Evolutionary conservation across 2,797 vertebrate genomes (phyloP), one percentile per base, ranked within the genome.

Genomic region (Arnoldichthys spilopterus): DNA sequence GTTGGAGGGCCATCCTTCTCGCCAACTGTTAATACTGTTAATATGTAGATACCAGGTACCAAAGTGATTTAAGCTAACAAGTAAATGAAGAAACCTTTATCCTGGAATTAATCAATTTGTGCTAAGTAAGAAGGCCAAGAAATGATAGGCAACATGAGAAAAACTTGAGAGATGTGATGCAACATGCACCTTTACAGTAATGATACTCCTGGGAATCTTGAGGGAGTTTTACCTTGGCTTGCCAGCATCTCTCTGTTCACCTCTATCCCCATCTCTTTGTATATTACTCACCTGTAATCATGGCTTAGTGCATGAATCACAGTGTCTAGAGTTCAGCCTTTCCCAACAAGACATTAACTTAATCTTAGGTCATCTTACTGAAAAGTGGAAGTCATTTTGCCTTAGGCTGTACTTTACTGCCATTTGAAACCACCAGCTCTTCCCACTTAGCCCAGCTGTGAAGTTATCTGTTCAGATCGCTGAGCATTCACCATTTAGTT

Each of bases 151-250:
- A 45, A 0, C 12, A 47, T 12, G 40, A 26, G 24, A 13, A 43
- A 6, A 66, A 24, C 63, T 30, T 11, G 3, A 51, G 24, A 47
- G 24, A 68, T 28, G 45, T 51, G 47, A 51, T 51, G 45, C 16
- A 26, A 69, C 45, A 3, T 45, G 67, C 47, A 24, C 16, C 26
- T 69, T 51, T 7, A 30, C 26, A 51, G 67, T 13, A 6, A 22
- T 18, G 45, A 69, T 51, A 51, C 26, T 69, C 67, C 67, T 69
- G 67, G 45, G 67, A 30, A 69, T 68, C 43, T 30, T 8, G 58
- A 59, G n/a, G 18, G 47, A 69, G 64, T 40, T 22, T 77, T 82
- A 71, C 63, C 68, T 62, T 26, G 75, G 63, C 80, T 54, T 82
- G 80, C 62, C n/a, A 77, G 61, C 59, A 47, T 30, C 34, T 77